Base-by-base conservation (phyloP, 2,113 vertebrate genomes). In the Brachypodius melanocephalos region DNA sequence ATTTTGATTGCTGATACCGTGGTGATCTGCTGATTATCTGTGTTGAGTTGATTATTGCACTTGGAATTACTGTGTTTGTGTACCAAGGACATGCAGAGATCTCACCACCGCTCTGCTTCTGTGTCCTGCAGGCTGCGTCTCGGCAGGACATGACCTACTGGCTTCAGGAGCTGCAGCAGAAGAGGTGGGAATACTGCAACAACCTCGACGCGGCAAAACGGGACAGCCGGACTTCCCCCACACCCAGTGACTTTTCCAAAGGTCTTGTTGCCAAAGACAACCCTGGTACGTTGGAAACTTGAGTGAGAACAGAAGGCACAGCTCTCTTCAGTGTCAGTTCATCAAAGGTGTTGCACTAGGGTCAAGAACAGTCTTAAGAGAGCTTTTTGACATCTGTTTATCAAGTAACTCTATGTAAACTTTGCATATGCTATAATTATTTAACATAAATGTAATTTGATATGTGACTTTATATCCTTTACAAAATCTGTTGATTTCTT, bases 151-250 rank as follows among this genome's bases (percentile, higher is more conserved):
- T 99, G 99, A 98, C 98, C 6, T 99, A 98, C 95, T 99, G 99
- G 99, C 97, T 99, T 8, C 99, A 99, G 94, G 98, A 99, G 89
- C 97, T 99, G 43, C 99, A 99, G 86, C 99, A 99, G 98, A 99
- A 99, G 83, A 98, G 99, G 29, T 99, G 99, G 99, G 99, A 99
- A 48, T 99, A 98, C 83, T 99, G 99, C 93, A 99, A 98, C 93
- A 98, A 97, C 17, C 96, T 98, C 0, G 98, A 98, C 1, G 95
- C 95, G 3, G 98, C 98, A 2, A 98, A 98, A 59, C 97, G 98
- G 90, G 98, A 98, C 97, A 98, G 98, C 96, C 95, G 97, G 77
- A 97, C 96, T 17, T 98, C 98, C 10, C 98, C 98, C 2, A 97
- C 97, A 0, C 87, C 97, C 0, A 97, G 96, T 5, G 97, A 98